Percentiles rank a stretch among this genome's conserved stretches.
Conservation (phyloP, 2,888 invertebrate species). For the Latrodectus hesperus region DNA sequence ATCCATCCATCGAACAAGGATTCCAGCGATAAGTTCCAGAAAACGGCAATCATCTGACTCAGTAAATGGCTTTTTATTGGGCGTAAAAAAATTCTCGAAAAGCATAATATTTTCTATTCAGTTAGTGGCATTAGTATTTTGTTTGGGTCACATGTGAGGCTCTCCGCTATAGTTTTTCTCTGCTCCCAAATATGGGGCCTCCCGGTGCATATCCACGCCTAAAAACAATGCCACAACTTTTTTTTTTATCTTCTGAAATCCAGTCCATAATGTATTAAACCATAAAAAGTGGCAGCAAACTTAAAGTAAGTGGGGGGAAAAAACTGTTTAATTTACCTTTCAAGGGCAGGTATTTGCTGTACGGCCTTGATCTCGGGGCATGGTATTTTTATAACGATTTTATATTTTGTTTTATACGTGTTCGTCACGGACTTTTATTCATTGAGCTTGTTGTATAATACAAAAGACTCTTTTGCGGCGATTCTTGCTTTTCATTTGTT, state of each 20-base stretch:
- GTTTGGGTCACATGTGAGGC: background rate
- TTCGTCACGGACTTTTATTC: slow-evolving; percentile 61
- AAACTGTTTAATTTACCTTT: slow-evolving; percentile 48
- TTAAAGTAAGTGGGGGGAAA: slow-evolving; percentile 1
- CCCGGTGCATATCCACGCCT: slow-evolving; percentile 38
- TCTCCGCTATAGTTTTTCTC: background rate
- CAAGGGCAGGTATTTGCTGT: slow-evolving; percentile 55
- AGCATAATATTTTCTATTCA: too few relatives aligned
- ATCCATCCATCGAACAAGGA: too few relatives aligned
- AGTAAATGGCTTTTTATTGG: too few relatives aligned
- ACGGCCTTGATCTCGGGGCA: slow-evolving; percentile 57
- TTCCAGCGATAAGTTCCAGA: too few relatives aligned
- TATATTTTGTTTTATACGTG: slow-evolving; percentile 40
- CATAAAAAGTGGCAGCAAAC: slow-evolving; percentile 38
- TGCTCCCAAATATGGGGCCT: slow-evolving; percentile 4
- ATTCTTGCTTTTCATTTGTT: slow-evolving; percentile 7
- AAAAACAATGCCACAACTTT: slow-evolving; percentile 49
- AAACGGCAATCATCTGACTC: too few relatives aligned
- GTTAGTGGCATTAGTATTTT: too few relatives aligned
- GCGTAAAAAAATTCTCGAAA: too few relatives aligned
- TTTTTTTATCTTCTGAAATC: slow-evolving; percentile 20
- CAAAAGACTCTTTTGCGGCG: slow-evolving; percentile 22
- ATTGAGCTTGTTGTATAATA: slow-evolving; percentile 47
- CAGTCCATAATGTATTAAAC: slow-evolving; percentile 44
- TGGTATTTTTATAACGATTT: slow-evolving; percentile 57